Evolutionary conservation across 1,140 invertebrate genomes (phyloP).

Genomic region (Brachionus sp.): DNA sequence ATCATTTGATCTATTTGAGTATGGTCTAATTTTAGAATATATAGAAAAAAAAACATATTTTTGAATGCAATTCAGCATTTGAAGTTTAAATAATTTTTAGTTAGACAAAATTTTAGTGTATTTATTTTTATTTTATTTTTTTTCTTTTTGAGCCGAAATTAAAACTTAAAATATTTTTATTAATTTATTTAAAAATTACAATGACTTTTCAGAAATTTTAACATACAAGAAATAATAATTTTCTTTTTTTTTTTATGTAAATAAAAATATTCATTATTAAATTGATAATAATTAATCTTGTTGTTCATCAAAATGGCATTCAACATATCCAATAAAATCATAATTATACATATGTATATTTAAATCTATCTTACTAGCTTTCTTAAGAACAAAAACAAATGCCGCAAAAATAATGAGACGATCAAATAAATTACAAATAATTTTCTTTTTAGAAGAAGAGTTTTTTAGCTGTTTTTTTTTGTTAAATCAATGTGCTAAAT

Average conservation of each 20-base stretch:
- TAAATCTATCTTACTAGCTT: not conserved
- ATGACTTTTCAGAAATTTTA: not conserved
- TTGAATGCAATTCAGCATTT: too few species aligned
- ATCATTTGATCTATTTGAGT: too few species aligned
- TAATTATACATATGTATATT: slow-evolving; percentile 20
- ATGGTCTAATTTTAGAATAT: too few species aligned
- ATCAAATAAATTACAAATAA: not conserved
- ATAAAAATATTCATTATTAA: not conserved
- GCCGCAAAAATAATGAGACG: slow-evolving; percentile 14
- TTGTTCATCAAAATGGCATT: not conserved
- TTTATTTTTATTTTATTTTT: too few species aligned
- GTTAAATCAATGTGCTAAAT: not conserved
- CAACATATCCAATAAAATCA: not conserved
- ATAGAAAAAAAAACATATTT: too few species aligned
- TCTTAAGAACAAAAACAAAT: slow-evolving; percentile 48
- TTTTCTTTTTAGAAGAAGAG: not conserved
- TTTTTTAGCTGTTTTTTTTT: not conserved
- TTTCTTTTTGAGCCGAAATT: not conserved
- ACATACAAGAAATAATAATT: not conserved
- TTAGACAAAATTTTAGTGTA: too few species aligned
- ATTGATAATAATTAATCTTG: not conserved
- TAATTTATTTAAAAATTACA: not conserved
- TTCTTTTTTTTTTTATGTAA: not conserved
- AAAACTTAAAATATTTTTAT: slow-evolving; percentile 13
- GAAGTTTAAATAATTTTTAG: not conserved